These are phyloP conservation scores for Phalacrocorax pelagicus DNA, from an alignment of 2,113 vertebrate genomes.

Conservation along the genomic window DNA sequence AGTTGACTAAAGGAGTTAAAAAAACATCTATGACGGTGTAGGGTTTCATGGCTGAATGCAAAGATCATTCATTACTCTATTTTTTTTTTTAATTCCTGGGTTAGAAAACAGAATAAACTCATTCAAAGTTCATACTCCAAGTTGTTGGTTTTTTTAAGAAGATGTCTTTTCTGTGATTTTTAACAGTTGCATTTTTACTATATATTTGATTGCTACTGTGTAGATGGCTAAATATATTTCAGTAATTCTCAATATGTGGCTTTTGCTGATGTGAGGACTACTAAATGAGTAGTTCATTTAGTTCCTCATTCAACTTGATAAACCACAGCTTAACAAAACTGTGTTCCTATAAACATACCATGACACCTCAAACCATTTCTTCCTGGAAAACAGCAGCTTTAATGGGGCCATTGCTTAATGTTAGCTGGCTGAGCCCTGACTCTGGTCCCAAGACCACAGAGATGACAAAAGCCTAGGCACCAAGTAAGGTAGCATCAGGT, in stretches of 20 bases:
- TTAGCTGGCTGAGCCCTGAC: background rate
- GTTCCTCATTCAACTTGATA: background rate
- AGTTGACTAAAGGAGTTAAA: slow-evolving; percentile 8
- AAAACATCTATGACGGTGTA: background rate
- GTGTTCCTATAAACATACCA: background rate
- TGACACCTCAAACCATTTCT: background rate
- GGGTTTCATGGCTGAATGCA: background rate
- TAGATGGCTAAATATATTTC: background rate
- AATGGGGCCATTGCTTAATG: background rate
- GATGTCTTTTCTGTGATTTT: background rate
- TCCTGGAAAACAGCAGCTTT: background rate
- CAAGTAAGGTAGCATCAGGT: background rate
- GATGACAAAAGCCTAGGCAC: background rate
- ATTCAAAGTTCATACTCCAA: background rate
- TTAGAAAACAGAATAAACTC: background rate
- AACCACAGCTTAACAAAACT: background rate
- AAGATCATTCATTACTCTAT: background rate
- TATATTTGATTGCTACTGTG: background rate
- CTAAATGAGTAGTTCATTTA: background rate
- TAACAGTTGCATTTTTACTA: background rate
- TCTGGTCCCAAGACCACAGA: background rate
- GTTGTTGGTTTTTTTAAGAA: background rate
- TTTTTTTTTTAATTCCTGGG: background rate
- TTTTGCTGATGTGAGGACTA: background rate
- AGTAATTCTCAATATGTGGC: background rate